Percentiles rank a stretch among this genome's conserved stretches.
Evolutionary conservation across 1,140 invertebrate species (phyloP).

Genomic region (Ephestia elutella): DNA sequence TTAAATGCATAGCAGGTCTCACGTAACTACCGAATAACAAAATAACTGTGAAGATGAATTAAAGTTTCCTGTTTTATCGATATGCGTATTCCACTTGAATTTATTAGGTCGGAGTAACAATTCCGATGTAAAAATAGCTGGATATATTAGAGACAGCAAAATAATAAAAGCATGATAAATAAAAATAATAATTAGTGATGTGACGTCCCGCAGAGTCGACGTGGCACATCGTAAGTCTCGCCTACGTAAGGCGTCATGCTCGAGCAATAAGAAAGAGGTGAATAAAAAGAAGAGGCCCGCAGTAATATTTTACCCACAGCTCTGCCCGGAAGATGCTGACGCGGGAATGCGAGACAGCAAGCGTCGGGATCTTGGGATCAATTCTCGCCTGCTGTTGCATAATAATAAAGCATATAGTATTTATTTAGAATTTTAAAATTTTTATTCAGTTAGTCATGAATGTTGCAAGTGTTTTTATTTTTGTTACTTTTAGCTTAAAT

Average conservation of each 20-base stretch:
- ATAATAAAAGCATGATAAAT: conserved; percentile 20
- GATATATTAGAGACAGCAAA: conserved; percentile 7
- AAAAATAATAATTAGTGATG: conserved; percentile 49
- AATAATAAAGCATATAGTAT: background rate
- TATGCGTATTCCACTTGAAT: background rate
- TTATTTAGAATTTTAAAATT: too few relatives aligned
- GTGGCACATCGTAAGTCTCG: conserved; percentile 28
- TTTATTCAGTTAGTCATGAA: too few relatives aligned
- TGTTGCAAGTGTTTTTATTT: too few relatives aligned
- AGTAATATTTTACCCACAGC: conserved; percentile 36
- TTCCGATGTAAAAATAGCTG: conserved; percentile 7
- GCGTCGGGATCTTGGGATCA: conserved; percentile 19
- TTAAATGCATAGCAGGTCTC: conserved; percentile 44
- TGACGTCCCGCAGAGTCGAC: conserved; percentile 23
- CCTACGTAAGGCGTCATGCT: conserved; percentile 32
- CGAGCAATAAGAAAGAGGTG: conserved; percentile 34
- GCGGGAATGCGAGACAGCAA: conserved; percentile 22
- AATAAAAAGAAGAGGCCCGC: conserved; percentile 32
- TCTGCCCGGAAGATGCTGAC: conserved; percentile 38
- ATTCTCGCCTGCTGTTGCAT: conserved; percentile 1
- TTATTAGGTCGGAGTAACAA: background rate
- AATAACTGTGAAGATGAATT: conserved; percentile 14
- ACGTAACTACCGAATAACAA: conserved; percentile 35
- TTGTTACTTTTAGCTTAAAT: too few relatives aligned
- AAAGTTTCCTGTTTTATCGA: conserved; percentile 4